phyloP scores from a whole-genome alignment of 2,797 vertebrate species.

The Basileuterus tristriatus region DNA sequence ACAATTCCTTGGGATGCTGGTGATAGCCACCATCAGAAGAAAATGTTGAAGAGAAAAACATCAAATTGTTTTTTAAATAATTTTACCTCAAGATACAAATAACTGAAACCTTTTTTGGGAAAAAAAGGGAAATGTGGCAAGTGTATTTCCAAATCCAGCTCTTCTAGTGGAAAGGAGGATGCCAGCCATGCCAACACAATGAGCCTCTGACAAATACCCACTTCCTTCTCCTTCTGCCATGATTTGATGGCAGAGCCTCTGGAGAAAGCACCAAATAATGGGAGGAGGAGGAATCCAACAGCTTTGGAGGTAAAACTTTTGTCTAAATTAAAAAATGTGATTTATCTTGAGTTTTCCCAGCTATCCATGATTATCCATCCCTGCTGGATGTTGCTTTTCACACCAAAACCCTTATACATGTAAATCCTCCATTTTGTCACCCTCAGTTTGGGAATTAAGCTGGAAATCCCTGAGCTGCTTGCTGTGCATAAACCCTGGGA shows the following conservation, averaged over 20 bases:
- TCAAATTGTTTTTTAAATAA: fast-evolving
- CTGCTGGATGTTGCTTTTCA: background rate
- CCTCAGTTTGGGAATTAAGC: background rate
- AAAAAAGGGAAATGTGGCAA: background rate
- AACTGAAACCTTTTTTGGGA: background rate
- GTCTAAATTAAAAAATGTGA: background rate
- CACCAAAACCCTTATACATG: fast-evolving
- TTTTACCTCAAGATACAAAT: background rate
- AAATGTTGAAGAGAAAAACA: background rate
- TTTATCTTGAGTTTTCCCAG: background rate
- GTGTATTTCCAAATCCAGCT: background rate
- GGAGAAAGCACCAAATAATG: background rate
- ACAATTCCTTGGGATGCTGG: background rate
- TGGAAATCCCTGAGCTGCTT: background rate
- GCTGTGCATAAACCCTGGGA: background rate
- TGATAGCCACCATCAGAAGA: background rate
- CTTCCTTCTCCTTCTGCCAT: background rate
- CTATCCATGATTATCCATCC: background rate
- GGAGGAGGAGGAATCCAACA: background rate
- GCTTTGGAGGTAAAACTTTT: background rate
- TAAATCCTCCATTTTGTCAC: fast-evolving
- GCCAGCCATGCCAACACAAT: background rate
- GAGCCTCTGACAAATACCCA: background rate
- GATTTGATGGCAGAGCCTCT: background rate
- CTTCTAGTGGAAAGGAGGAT: background rate